These are phyloP conservation scores for Mythimna lalbum DNA, from an alignment of 2,888 invertebrate genomes.

Conservation along the genomic window DNA sequence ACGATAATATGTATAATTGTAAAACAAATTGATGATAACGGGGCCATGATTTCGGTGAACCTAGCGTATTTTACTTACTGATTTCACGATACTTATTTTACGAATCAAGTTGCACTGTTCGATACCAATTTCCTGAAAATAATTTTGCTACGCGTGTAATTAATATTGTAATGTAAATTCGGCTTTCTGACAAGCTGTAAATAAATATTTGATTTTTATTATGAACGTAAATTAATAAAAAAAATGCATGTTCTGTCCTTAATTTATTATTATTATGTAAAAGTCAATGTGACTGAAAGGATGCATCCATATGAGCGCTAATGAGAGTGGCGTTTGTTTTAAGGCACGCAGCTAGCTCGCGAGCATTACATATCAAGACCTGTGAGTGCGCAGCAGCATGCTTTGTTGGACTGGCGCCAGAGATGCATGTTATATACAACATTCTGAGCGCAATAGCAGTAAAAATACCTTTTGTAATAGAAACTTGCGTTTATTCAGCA, in stretches of 20 bases:
- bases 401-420: background rate
- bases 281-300: slow-evolving; percentile 9
- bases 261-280: slow-evolving; percentile 18
- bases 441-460: slow-evolving; percentile 8
- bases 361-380: background rate
- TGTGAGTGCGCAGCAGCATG: no score
- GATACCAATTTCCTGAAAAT: background rate
- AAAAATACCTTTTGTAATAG: background rate
- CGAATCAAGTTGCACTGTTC: background rate
- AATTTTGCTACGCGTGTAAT: background rate
- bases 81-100: background rate
- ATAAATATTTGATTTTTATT: background rate
- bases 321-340: background rate
- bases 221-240: background rate
- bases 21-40: background rate
- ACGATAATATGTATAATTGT: background rate
- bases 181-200: background rate
- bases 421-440: background rate
- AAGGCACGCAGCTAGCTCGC: background rate
- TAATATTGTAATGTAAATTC: background rate
- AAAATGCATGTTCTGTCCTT: background rate
- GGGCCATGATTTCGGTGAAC: background rate
- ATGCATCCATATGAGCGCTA: slow-evolving; percentile 6
- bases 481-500: background rate
- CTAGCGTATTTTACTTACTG: background rate